A percentile compares a stretch with the other conserved stretches of the same genome.
phyloP scores from a whole-genome alignment of 1,140 invertebrate genomes.

The Capitella teleta region DNA sequence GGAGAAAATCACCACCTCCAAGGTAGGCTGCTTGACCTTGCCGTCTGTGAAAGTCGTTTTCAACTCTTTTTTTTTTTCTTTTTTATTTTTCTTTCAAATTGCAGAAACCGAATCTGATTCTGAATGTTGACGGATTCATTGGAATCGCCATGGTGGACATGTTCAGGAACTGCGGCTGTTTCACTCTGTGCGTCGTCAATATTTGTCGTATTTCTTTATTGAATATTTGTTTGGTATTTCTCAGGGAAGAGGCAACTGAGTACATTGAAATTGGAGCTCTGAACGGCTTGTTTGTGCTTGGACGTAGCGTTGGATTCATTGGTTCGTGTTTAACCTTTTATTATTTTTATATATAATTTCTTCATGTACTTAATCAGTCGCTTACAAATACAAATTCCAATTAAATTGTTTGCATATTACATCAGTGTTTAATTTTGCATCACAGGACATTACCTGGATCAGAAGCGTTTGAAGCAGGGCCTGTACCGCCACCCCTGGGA shows the following conservation, averaged over 20 bases:
- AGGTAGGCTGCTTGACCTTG: conserved; percentile 41
- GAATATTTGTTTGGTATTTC: too few relatives aligned
- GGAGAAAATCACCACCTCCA: conserved; percentile 96
- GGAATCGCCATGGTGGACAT: conserved; percentile 95
- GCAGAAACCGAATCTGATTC: conserved; percentile 94
- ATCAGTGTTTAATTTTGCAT: conserved; percentile 1
- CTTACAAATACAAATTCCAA: neutral
- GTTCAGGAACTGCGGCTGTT: conserved; percentile 57
- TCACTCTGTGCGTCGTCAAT: conserved; percentile 77
- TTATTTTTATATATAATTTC: neutral
- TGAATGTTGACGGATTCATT: conserved; percentile 98
- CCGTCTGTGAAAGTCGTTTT: neutral
- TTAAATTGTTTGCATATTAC: neutral
- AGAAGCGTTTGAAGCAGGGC: conserved; percentile 96
- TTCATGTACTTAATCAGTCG: too few relatives aligned
- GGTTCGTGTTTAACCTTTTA: conserved; percentile 49
- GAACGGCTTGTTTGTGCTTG: conserved; percentile 96
- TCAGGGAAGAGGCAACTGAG: conserved; percentile 85
- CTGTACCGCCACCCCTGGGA: conserved; percentile 99
- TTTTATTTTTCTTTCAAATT: conserved; percentile 13
- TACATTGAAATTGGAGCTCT: conserved; percentile 96
- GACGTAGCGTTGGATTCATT: conserved; percentile 96
- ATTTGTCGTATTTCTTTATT: conserved; percentile 14
- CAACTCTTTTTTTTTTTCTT: neutral
- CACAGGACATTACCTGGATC: conserved; percentile 91